Percentiles rank a stretch among this genome's conserved stretches.
These are phyloP conservation scores for Scatophagus argus DNA, from an alignment of 2,113 vertebrate genomes.

Conservation along the genomic window DNA sequence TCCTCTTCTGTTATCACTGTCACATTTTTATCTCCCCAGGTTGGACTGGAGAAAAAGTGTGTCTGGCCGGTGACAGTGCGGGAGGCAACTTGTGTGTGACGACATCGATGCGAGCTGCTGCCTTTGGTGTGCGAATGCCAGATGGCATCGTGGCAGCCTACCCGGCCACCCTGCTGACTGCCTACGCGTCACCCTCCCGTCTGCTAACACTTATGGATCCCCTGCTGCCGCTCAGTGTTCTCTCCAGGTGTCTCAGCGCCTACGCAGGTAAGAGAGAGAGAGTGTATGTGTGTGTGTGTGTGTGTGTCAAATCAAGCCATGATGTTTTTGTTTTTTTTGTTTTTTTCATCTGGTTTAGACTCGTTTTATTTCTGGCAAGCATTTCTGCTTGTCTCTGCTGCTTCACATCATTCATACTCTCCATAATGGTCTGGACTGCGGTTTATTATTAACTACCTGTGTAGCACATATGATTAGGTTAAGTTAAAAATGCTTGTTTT, in stretches of 20 bases:
- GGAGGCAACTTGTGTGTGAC: constrained; percentile 92
- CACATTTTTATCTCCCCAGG: constrained; percentile 77
- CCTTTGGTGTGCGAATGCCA: constrained; percentile 88
- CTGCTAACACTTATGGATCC: constrained; percentile 94
- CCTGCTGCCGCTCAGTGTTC: constrained; percentile 91
- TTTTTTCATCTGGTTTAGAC: background rate
- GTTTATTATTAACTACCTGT: background rate
- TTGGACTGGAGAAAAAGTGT: constrained; percentile 90
- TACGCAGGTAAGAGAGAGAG: constrained; percentile 85
- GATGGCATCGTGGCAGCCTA: constrained; percentile 91
- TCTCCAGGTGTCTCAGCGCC: constrained; percentile 90
- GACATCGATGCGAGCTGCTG: constrained; percentile 88
- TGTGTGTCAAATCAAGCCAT: background rate
- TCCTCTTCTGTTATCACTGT: background rate
- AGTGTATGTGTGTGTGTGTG: constrained; percentile 6
- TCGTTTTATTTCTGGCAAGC: background rate
- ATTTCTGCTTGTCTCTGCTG: background rate
- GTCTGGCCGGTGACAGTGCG: constrained; percentile 91
- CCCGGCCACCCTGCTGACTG: constrained; percentile 89
- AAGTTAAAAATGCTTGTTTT: background rate
- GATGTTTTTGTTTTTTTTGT: too few relatives aligned
- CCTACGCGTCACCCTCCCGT: constrained; percentile 91
- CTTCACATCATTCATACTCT: background rate
- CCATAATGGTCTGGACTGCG: background rate
- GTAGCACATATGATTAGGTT: background rate